Evolutionary conservation across 2,888 invertebrate genomes (phyloP), one percentile per base, ranked within the genome.

Genomic region (Nycteola revayana): DNA sequence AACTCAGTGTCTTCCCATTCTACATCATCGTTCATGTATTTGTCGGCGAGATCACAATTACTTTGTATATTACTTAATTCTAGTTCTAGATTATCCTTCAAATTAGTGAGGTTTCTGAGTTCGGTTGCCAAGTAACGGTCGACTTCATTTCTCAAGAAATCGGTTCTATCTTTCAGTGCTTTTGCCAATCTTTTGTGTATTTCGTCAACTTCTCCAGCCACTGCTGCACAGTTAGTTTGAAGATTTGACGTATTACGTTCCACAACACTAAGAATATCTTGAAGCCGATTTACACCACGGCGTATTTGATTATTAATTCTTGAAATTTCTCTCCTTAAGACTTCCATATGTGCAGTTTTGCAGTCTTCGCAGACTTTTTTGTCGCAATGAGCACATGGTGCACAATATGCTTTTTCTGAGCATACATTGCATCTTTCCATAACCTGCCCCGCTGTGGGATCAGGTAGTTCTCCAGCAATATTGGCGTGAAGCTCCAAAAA

Each of bases 361-460:
- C 99, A 99, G 71, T 98, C 97, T 56, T 95, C 94, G 82, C 99
- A 99, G 47, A 98, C 95, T 87, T 97, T 96, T 74, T 98, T 97
- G 69, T 98, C 98, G 86, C 99, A 99, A 82, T 99, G 99, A 11
- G 95, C 94, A 81, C 99, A 99, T 28, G 92, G 90, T 36, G 93
- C 93, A 62, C 96, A 94, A 72, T 96, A 96, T 37, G 96, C 94
- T 82, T 98, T 96, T 83, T 97, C 96, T 34, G 96, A 96, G 86
- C 98, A 96, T 27, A 98, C 96, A 67, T 95, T 95, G 80, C 97
- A 97, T 60, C 97, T 90, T 83, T 96, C 96, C 96, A 97, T 97
- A 35, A 96, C 92, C 83, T 96, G 96, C 39, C 96, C 96, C 72
- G 95, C 95, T 43, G 95, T 96, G 24, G 96, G 96, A 78, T 96